Conservation (phyloP, 2,797 vertebrate species). For the Channallabes apus region DNA sequence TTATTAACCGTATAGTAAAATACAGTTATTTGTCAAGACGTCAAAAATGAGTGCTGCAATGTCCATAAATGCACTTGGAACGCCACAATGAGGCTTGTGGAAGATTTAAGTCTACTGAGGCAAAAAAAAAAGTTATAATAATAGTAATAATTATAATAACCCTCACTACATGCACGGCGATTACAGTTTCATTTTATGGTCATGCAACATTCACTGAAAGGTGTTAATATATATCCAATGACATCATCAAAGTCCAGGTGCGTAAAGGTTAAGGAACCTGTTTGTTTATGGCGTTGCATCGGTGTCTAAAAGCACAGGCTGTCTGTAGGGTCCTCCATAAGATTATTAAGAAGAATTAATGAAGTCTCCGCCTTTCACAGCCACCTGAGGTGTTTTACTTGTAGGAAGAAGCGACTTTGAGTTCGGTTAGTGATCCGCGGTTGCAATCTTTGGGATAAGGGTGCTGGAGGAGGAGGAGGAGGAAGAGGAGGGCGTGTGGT, state of each 20-base stretch:
- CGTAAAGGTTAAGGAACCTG: constrained; percentile 25
- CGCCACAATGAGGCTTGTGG: constrained; percentile 29
- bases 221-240: constrained; percentile 13
- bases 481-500: constrained; percentile 42
- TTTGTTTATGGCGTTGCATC: constrained; percentile 20
- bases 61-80: constrained; percentile 42
- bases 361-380: neutral
- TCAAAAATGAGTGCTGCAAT: constrained; percentile 37
- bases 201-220: constrained; percentile 31
- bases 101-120: constrained; percentile 22
- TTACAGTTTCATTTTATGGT: constrained; percentile 19
- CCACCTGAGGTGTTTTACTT: constrained; percentile 61
- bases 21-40: constrained; percentile 19
- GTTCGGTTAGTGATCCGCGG: constrained; percentile 62
- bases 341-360: neutral
- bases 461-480: constrained; percentile 36
- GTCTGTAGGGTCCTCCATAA: constrained; percentile 30
- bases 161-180: constrained; percentile 16
- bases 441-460: constrained; percentile 69
- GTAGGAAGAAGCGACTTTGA: constrained; percentile 59
- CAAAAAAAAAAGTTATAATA: neutral
- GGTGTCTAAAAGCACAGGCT: constrained; percentile 21
- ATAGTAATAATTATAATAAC: neutral
- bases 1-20: constrained; percentile 1
- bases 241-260: constrained; percentile 38